A percentile compares a stretch with the other conserved stretches of the same genome.
Conservation (phyloP, 2,888 invertebrate genomes). For the Saturnia pavonia region DNA sequence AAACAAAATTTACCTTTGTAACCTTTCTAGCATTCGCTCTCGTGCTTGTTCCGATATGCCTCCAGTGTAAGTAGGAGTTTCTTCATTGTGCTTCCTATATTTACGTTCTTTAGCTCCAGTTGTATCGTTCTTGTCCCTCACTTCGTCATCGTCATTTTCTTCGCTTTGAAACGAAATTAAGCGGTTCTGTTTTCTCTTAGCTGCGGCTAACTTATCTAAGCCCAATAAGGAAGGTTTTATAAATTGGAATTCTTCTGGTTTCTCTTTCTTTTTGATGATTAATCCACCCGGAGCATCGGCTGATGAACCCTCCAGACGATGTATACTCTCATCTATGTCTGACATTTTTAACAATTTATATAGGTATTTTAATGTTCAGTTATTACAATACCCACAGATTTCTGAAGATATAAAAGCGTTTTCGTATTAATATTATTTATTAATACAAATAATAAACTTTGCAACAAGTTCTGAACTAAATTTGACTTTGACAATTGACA, state of each 20-base stretch:
- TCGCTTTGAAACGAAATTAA: slow-evolving; percentile 85
- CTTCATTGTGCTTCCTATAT: slow-evolving; percentile 90
- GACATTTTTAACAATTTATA: slow-evolving; percentile 47
- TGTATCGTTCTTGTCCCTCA: slow-evolving; percentile 43
- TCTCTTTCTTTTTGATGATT: slow-evolving; percentile 84
- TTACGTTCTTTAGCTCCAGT: slow-evolving; percentile 77
- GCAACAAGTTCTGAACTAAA: not conserved
- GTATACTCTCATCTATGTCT: slow-evolving; percentile 82
- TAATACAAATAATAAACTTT: not conserved
- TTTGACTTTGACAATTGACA: not conserved
- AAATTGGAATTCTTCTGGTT: slow-evolving; percentile 86
- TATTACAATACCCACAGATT: not conserved
- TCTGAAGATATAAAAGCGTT: not conserved
- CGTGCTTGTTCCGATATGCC: slow-evolving; percentile 92
- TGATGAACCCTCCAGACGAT: slow-evolving; percentile 87
- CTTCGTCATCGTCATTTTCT: slow-evolving; percentile 53
- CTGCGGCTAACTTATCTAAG: slow-evolving; percentile 92
- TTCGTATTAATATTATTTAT: not conserved
- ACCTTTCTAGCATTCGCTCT: slow-evolving; percentile 86
- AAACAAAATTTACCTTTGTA: slow-evolving; percentile 65
- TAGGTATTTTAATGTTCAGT: not conserved
- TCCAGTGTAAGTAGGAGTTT: slow-evolving; percentile 97
- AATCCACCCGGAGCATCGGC: slow-evolving; percentile 86
- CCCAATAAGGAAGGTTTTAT: slow-evolving; percentile 90
- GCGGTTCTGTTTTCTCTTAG: slow-evolving; percentile 85